Evolutionary conservation across 2,113 vertebrate species (phyloP).

Genomic region (Pterocles burchelli): DNA sequence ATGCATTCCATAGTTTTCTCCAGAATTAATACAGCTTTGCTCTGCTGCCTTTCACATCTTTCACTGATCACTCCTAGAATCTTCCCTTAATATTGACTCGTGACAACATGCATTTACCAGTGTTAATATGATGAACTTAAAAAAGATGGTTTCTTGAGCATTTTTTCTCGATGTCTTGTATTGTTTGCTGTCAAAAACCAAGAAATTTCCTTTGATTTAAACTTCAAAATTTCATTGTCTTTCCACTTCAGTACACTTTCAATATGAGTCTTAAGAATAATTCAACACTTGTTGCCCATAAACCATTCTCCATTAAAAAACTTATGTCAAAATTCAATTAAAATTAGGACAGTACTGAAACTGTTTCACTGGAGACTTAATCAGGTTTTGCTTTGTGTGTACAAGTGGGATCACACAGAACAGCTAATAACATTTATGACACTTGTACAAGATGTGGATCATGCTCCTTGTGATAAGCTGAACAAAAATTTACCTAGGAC

Average conservation of each 20-base stretch:
- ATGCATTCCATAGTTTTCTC: background rate
- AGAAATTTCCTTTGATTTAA: background rate
- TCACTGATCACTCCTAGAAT: background rate
- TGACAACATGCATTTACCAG: background rate
- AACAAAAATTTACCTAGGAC: background rate
- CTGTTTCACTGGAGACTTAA: background rate
- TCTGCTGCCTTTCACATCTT: background rate
- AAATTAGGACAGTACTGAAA: background rate
- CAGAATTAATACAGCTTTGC: background rate
- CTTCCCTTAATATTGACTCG: background rate
- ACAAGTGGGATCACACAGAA: background rate
- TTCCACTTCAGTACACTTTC: background rate
- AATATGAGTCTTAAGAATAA: background rate
- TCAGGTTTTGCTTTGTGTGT: background rate
- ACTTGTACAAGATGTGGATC: background rate
- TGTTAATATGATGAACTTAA: background rate
- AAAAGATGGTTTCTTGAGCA: background rate
- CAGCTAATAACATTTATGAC: background rate
- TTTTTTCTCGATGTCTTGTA: background rate
- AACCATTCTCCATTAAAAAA: background rate
- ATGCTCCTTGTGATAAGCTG: background rate
- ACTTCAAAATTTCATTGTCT: background rate
- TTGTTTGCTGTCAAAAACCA: background rate
- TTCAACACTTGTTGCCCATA: background rate
- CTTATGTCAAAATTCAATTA: background rate